phyloP scores from a whole-genome alignment of 1,140 invertebrate species.

The Neodiprion virginianus region DNA sequence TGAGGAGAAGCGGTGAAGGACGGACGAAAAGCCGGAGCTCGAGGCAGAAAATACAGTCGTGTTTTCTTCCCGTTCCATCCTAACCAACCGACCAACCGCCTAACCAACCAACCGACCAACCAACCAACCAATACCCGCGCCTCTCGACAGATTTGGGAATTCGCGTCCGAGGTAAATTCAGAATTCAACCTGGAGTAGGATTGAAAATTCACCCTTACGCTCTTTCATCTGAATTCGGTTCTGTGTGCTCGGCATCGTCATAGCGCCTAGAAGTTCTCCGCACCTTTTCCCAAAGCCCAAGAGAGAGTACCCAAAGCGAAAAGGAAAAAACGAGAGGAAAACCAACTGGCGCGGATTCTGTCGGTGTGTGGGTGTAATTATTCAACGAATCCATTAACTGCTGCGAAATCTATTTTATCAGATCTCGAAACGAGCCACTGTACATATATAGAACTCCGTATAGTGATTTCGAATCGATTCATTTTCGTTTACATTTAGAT shows the following conservation, averaged over 20 bases:
- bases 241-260: no score
- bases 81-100: no score
- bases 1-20: background rate
- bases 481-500: no score
- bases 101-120: no score
- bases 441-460: no score
- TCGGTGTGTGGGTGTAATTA: background rate
- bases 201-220: background rate
- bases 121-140: background rate
- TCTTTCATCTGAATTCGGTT: no score
- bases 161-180: background rate
- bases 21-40: background rate
- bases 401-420: no score
- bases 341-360: no score
- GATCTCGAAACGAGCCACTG: no score
- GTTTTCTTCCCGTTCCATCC: background rate
- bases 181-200: background rate
- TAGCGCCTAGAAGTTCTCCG: no score
- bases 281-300: slow-evolving; percentile 1
- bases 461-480: no score
- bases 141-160: background rate
- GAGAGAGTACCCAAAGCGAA: background rate
- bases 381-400: slow-evolving; percentile 1
- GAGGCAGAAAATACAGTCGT: background rate
- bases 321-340: no score